Conservation (phyloP, 2,113 vertebrate species). For the Hypocryptadius cinnamomeus region DNA sequence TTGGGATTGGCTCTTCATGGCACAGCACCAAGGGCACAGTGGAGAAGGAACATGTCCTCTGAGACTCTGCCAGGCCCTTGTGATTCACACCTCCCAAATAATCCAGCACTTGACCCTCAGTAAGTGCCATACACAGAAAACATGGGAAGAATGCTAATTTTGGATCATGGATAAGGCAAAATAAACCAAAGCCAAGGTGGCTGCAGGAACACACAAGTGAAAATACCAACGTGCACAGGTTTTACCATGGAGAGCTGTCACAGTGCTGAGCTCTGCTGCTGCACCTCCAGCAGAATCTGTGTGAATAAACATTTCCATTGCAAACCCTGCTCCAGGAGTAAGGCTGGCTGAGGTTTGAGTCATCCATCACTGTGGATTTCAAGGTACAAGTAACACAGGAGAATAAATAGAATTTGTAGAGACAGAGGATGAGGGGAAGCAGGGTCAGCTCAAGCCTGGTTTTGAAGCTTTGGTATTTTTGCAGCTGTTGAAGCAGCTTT, state of each 20-base stretch:
- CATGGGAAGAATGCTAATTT: not conserved
- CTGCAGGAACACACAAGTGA: not conserved
- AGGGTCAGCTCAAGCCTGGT: not conserved
- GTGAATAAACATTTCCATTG: not conserved
- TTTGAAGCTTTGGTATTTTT: not conserved
- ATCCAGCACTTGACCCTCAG: not conserved
- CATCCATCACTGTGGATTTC: not conserved
- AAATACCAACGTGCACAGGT: accelerated
- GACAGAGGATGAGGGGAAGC: not conserved
- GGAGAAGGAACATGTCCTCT: accelerated
- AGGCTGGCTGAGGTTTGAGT: not conserved
- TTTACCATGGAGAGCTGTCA: not conserved
- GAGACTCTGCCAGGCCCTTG: not conserved
- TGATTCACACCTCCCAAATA: not conserved
- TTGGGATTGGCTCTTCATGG: not conserved
- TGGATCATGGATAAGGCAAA: not conserved
- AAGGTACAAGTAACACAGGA: not conserved
- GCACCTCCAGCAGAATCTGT: not conserved
- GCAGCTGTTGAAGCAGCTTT: not conserved
- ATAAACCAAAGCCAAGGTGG: not conserved
- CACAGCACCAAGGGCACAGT: not conserved
- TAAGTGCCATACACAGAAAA: not conserved
- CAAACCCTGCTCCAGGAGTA: accelerated
- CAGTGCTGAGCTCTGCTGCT: not conserved
- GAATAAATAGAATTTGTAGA: not conserved